Percentiles rank a stretch among this genome's conserved stretches.
Evolutionary conservation across 2,888 invertebrate genomes (phyloP).

Genomic region (Dicyrtoma fusca): DNA sequence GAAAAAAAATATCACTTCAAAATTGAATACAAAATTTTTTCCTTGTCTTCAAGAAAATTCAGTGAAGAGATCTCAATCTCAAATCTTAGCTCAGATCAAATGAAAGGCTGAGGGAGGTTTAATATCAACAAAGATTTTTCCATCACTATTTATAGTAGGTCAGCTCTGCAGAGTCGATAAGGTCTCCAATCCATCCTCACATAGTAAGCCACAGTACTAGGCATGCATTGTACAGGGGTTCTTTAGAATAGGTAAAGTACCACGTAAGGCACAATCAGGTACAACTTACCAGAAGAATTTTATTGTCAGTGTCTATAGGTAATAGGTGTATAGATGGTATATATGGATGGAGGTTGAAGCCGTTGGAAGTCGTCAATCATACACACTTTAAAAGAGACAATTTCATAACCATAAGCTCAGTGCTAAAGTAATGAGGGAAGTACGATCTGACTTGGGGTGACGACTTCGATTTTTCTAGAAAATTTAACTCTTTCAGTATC

Average conservation of each 20-base stretch:
- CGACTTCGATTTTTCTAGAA: slow-evolving; percentile 17
- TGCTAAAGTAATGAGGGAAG: slow-evolving; percentile 23
- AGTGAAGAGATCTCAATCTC: too few relatives aligned
- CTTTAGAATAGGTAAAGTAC: background rate
- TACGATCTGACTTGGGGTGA: slow-evolving; percentile 38
- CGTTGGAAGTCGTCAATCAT: too few relatives aligned
- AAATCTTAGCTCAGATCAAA: background rate
- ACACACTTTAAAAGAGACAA: too few relatives aligned
- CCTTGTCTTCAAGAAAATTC: background rate
- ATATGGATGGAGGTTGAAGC: background rate
- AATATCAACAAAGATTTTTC: slow-evolving; percentile 1
- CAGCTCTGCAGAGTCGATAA: slow-evolving; percentile 18
- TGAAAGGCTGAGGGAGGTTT: slow-evolving; percentile 12
- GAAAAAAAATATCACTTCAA: background rate
- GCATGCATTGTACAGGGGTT: background rate
- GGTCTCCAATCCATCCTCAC: background rate
- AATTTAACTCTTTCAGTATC: slow-evolving; percentile 5
- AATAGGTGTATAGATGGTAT: background rate
- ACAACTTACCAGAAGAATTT: too few relatives aligned
- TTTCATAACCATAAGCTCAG: too few relatives aligned
- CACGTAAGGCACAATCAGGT: background rate
- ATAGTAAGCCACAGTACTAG: background rate
- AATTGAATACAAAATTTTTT: slow-evolving; percentile 1
- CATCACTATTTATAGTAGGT: slow-evolving; percentile 32
- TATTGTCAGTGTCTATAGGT: too few relatives aligned